Percentiles rank a stretch among this genome's conserved stretches.
Conservation (phyloP, 2,113 vertebrate genomes). For the Nematolebias whitei region DNA sequence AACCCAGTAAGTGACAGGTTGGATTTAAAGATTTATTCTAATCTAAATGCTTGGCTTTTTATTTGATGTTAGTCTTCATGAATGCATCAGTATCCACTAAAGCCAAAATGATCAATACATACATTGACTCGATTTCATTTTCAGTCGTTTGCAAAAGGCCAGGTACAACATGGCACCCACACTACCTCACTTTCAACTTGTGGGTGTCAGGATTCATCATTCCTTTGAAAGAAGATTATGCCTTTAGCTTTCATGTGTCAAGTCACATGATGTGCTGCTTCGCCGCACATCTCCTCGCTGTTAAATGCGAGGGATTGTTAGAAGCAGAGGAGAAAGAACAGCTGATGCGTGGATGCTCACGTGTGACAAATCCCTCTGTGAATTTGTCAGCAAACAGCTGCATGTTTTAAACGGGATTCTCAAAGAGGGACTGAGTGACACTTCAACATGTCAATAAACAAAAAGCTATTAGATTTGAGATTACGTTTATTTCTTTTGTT, state of each 20-base stretch:
- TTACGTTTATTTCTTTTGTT: neutral
- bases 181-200: conserved; percentile 6
- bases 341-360: conserved; percentile 45
- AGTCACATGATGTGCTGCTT: conserved; percentile 26
- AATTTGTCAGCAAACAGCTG: conserved; percentile 36
- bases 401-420: conserved; percentile 35
- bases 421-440: conserved; percentile 19
- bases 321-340: neutral
- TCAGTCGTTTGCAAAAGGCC: neutral
- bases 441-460: conserved; percentile 26
- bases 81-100: neutral
- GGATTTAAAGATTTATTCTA: conserved; percentile 77
- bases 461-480: neutral
- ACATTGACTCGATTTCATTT: neutral
- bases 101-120: conserved; percentile 4
- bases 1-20: conserved; percentile 58
- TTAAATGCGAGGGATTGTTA: conserved; percentile 26
- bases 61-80: conserved; percentile 3
- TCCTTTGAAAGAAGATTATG: conserved; percentile 44
- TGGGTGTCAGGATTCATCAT: conserved; percentile 11
- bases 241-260: conserved; percentile 34
- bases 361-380: conserved; percentile 49
- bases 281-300: conserved; percentile 27
- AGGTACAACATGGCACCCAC: neutral
- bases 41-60: conserved; percentile 42